phyloP scores from a whole-genome alignment of 2,888 invertebrate species.

The Linnaemya vulpina region DNA sequence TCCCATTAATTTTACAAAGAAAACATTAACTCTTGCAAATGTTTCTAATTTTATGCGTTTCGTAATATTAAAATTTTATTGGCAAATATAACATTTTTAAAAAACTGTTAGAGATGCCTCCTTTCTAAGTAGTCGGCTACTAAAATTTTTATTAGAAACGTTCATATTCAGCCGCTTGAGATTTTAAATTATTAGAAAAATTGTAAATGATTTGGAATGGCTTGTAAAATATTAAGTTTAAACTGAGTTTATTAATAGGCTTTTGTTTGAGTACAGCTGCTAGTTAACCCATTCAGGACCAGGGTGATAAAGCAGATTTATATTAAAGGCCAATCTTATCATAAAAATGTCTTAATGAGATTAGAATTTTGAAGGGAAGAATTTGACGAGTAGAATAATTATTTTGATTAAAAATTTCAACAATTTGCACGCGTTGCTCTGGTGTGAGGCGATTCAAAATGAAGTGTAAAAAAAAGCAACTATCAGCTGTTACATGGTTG shows the following conservation, averaged over 20 bases:
- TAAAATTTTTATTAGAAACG: conserved; percentile 26
- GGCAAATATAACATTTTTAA: conserved; percentile 24
- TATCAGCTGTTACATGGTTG: too few relatives aligned
- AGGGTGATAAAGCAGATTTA: too few relatives aligned
- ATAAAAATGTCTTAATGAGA: too few relatives aligned
- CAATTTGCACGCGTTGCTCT: too few relatives aligned
- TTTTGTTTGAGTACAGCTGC: background rate
- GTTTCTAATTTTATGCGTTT: conserved; percentile 31
- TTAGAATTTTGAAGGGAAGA: too few relatives aligned
- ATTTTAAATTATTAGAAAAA: background rate
- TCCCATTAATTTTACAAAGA: background rate
- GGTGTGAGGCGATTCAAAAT: too few relatives aligned
- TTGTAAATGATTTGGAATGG: background rate
- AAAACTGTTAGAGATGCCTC: background rate
- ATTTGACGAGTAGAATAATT: too few relatives aligned
- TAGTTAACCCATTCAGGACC: background rate
- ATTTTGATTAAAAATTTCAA: too few relatives aligned
- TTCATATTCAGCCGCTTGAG: conserved; percentile 35
- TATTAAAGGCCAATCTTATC: too few relatives aligned
- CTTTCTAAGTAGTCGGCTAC: background rate
- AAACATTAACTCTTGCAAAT: background rate
- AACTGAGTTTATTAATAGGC: background rate
- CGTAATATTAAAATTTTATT: conserved; percentile 27
- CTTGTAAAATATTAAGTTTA: background rate
- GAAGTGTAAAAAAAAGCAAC: too few relatives aligned